Evolutionary conservation across 2,888 invertebrate species (phyloP), one percentile per base, ranked within the genome.

Genomic region (Diloba caeruleocephala): DNA sequence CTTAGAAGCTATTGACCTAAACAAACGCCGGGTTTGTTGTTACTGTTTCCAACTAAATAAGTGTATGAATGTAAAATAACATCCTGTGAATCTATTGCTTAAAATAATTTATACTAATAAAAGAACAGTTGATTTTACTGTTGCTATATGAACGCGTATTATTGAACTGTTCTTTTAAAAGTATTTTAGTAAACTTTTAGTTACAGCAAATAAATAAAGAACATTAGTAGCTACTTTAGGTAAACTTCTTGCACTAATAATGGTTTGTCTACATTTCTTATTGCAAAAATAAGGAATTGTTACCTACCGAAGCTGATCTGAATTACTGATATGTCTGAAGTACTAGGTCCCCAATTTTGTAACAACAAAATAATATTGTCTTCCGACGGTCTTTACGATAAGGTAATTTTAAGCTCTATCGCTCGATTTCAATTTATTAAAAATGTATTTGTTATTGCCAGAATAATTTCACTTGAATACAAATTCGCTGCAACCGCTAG

Each of bases 1-100:
- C 51, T 61, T 51, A 25, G 55, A 37, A 54, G 29, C 36, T 50
- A 48, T 67, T 55, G 52, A 59, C 51, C 46, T 64, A 51, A 56
- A 59, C 53, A 59, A 46, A 51, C 29, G 17, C 13, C 9, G 17
- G 1, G 1, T 37, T 52, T 52, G 41, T 57, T 52, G 29, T 39
- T 52, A 33, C 19, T 46, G 26, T 57, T 57, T 46, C 21, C 9
- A 17, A 25, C 28, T 31, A 15, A 44, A 55, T 41, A 46, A 5
- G 10, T 8, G n/a, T 17, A 1, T 6, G 10, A 2, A 26, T 26
- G n/a, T 13, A 23, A 13, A 29, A 42, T 29, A n/a, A 42, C 19
- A 14, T 17, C 17, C n/a, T 6, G 5, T 17, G 6, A 13, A 25
- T 2, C 9, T 3, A 14, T 23, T 21, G 10, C 15, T 8, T 29